Percentiles rank a stretch among this genome's conserved stretches.
Evolutionary conservation across 2,797 vertebrate species (phyloP).

Genomic region (Odontamblyopus rebecca): DNA sequence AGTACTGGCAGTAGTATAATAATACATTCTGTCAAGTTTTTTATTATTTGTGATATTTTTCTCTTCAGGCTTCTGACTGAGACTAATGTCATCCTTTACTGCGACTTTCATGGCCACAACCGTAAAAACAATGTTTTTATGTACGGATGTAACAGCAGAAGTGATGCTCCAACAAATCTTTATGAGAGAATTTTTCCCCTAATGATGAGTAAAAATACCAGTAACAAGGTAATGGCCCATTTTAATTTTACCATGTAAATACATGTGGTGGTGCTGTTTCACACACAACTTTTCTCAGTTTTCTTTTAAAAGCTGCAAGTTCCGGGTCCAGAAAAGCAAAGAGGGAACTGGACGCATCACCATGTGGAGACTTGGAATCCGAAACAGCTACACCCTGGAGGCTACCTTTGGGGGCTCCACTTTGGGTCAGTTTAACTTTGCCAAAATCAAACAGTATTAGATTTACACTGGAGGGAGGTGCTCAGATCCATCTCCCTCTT

Average conservation of each 20-base stretch:
- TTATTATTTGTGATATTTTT: accelerated
- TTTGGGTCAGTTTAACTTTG: conserved; percentile 76
- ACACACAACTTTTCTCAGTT: conserved; percentile 73
- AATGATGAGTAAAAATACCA: conserved; percentile 94
- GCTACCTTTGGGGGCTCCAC: conserved; percentile 89
- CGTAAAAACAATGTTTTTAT: conserved; percentile 93
- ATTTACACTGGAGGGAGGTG: conserved; percentile 8
- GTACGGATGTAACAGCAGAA: conserved; percentile 83
- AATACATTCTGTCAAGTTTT: neutral
- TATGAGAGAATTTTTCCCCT: conserved; percentile 86
- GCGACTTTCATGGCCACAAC: conserved; percentile 94
- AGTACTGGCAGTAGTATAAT: no score
- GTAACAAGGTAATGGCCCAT: conserved; percentile 79
- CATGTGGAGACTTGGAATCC: conserved; percentile 91
- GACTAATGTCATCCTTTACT: conserved; percentile 87
- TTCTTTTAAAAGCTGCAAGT: conserved; percentile 91
- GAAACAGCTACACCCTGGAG: conserved; percentile 95
- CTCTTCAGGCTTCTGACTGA: conserved; percentile 80
- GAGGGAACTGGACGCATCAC: conserved; percentile 88
- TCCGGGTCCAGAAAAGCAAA: conserved; percentile 90
- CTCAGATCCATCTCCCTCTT: neutral
- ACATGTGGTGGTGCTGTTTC: neutral
- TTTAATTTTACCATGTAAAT: neutral
- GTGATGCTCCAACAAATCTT: conserved; percentile 55
- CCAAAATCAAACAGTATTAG: neutral